phyloP scores from a whole-genome alignment of 1,140 invertebrate species.

The Lepidurus couesii region DNA sequence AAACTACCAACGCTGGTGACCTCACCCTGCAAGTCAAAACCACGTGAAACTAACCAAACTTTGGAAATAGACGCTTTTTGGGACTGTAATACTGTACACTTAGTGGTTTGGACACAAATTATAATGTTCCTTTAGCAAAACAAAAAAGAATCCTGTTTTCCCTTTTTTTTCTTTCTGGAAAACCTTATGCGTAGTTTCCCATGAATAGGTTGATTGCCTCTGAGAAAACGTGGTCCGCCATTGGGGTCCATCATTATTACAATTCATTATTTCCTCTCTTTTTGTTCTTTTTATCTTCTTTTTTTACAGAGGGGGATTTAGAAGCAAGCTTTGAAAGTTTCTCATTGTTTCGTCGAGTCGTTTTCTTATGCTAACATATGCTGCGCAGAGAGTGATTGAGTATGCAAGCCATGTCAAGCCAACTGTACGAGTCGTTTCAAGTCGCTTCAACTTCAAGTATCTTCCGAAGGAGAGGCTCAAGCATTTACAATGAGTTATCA shows the following conservation, averaged over 20 bases:
- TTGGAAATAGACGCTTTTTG: neutral
- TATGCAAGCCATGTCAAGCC: constrained; percentile 18
- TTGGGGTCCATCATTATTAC: neutral
- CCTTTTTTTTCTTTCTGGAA: neutral
- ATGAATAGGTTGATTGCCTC: neutral
- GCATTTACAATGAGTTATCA: neutral
- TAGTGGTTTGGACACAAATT: too few relatives aligned
- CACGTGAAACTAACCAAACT: neutral
- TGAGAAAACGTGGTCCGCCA: neutral
- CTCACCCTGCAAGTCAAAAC: neutral
- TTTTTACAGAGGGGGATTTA: neutral
- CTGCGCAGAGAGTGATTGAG: constrained; percentile 5
- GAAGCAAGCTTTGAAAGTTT: neutral
- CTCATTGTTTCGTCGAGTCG: constrained; percentile 9
- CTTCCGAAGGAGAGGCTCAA: neutral
- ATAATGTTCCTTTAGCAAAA: too few relatives aligned
- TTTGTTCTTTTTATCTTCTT: neutral
- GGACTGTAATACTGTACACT: too few relatives aligned
- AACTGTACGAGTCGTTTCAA: constrained; percentile 7
- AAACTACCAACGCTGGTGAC: neutral
- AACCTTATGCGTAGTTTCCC: too few relatives aligned
- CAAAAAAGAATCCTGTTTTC: neutral
- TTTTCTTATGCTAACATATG: constrained; percentile 22
- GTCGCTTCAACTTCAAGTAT: constrained; percentile 5
- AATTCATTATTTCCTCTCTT: neutral